Evolutionary conservation across 1,140 invertebrate species (phyloP), one percentile per base, ranked within the genome.

Genomic region (Drosophila prosaltans): DNA sequence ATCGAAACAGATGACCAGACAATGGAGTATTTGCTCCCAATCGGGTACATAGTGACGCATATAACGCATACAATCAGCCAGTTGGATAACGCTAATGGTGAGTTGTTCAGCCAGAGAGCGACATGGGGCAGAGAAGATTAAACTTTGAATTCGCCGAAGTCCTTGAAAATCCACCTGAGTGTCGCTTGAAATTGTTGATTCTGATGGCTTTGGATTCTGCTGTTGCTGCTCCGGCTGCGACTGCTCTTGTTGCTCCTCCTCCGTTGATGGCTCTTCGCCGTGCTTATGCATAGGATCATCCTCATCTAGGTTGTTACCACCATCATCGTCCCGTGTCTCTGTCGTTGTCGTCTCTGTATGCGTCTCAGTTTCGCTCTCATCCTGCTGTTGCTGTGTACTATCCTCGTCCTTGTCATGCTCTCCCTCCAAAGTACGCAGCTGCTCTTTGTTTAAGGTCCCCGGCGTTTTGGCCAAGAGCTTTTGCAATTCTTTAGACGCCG

Each of bases 1-100:
- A 93, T 98, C 97, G 90, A 98, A 96, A 16, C 97, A 95, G 71
- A 98, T 97, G 26, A 98, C 93, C 79, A 98, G 96, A 45, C 97
- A 96, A 85, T 97, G 97, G 2, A 96, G 93, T 2, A 94, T 94
- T 69, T 92, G 91, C 24, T 91, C 90, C 69, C 77, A 81, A 9
- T 86, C 82, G 41, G 69, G 67, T 1, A 32, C 51, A 26, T 72
- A 79, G 51, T 43, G 39, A 9, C 72, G 70, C 66, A 83, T 67
- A 62, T 83, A 81, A 79, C 93, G 84, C 72, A 81, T 93, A 81
- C 78, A 90, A 91, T 92, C 94, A 92, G 74, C 93, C 80, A 95
- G 94, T 84, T 95, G 93, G 60, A 97, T 92, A 84, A 97, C 96
- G 92, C 97, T 94, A 83, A 95, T 96, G 24, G 97, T 96, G 73